Base-by-base conservation (phyloP, 2,888 invertebrate species). In the Bombylius major region DNA sequence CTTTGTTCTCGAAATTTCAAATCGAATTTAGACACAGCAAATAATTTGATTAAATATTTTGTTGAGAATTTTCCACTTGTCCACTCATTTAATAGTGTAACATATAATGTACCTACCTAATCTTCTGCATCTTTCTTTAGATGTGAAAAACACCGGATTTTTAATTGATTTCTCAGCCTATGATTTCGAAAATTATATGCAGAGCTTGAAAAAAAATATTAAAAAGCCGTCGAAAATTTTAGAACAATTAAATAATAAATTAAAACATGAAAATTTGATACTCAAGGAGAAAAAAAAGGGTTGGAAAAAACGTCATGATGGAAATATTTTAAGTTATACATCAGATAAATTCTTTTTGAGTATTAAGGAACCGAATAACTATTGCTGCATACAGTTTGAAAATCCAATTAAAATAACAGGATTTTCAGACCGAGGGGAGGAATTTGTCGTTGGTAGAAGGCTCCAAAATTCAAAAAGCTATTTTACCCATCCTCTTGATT, bases 21-120 rank as follows among this genome's bases (percentile, higher is more conserved):
- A 45, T 6, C 50, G 7, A 59, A 58, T 53, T 11, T 53, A 32
- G 46, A 8, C 11, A 50, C 46, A 13, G 58, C 58, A 13, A n/a
- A 54, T 34, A 46, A 56, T n/a, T 36, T 55, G 55, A n/a, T 52
- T 33, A 36, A 54, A n/a, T 31, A 46, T 52, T 60, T 60, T 60
- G 59, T 62, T 11, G 14, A 55, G 50, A 53, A 57, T 23, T 59
- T 58, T 56, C 55, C 59, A 33, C 34, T 51, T 58, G 50, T 59
- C 51, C 62, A 59, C 55, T 59, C 50, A 7, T 44, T 57, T 5
- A 56, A 59, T 45, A 51, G 51, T 44, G 57, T 59, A 14, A 53
- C 56, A n/a, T 59, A 59, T 45, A 57, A 57, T n/a, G 59, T 59
- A 9, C 58, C 59, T 59, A 9, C 58, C 59, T 56, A 54, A 54